Base-by-base conservation (phyloP, 2,888 invertebrate genomes). In the Scrobipalpa costella region DNA sequence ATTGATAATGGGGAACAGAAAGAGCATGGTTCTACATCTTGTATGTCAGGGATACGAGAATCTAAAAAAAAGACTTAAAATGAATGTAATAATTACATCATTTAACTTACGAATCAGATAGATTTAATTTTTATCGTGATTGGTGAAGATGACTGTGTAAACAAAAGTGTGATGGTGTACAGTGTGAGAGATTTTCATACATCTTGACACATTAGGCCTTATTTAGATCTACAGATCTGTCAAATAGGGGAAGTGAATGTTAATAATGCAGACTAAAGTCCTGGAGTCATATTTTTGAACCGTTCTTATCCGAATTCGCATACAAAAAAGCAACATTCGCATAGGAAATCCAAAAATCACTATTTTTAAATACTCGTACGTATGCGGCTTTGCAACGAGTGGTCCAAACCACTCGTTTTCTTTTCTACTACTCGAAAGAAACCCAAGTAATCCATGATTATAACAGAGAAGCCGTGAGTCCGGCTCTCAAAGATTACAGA, bases 61-160 rank as follows among this genome's bases (percentile, higher is more conserved):
- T 58, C 57, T 58, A 57, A 11, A 38, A 57, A 58, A 57, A 57
- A 58, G 57, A 58, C 57, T 58, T 57, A 40, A 38, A 27, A 38
- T 58, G 38, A 58, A 40, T 38, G 19, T 58, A 38, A 58, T 17
- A 19, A 38, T 38, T 58, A 15, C 57, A 38, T 38, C 57, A 38
- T 38, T 58, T 19, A 58, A 15, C 13, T 57, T 34, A 34, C 57
- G 27, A 57, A 15, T 57, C n/a, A 33, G 7, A n/a, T 13, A 58
- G 19, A 7, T 38, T 58, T 58, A 19, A 38, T 58, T 58, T 38
- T 58, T 58, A 11, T 58, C 19, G 19, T 17, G 6, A 36, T 38
- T 58, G 9, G 40, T 58, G 57, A 58, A n/a, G 40, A 11, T 34
- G 50, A 17, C 9, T 57, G 57, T 33, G 27, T 34, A 34, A 34